Percentiles rank a stretch among this genome's conserved stretches.
These are phyloP conservation scores for Cybosia mesomella DNA, from an alignment of 2,888 invertebrate species.

Conservation along the genomic window DNA sequence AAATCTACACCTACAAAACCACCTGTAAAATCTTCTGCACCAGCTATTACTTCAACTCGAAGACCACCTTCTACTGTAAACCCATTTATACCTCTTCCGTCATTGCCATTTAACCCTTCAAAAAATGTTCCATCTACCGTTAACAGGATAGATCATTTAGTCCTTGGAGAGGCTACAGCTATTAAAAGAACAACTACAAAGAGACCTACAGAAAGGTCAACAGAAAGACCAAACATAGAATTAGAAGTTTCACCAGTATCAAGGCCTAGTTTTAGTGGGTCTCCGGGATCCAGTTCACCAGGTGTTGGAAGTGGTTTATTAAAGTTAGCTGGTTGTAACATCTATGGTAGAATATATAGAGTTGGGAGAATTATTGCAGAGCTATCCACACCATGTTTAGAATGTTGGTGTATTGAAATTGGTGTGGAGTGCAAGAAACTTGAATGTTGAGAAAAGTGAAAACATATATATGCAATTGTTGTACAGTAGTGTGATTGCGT, in stretches of 20 bases:
- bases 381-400: constrained; percentile 92
- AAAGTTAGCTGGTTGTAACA: constrained; percentile 95
- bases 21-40: constrained; percentile 21
- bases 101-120: constrained; percentile 60
- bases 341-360: constrained; percentile 95
- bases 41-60: constrained; percentile 31
- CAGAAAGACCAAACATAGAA: constrained; percentile 46
- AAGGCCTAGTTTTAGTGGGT: constrained; percentile 49
- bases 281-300: constrained; percentile 25
- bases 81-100: constrained; percentile 69
- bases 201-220: constrained; percentile 36
- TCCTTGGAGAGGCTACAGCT: constrained; percentile 79
- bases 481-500: constrained; percentile 55
- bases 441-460: constrained; percentile 34
- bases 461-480: constrained; percentile 44
- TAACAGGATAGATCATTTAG: constrained; percentile 78
- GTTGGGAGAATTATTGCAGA: constrained; percentile 94
- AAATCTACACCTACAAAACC: constrained; percentile 18
- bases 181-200: constrained; percentile 66
- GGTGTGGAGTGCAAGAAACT: constrained; percentile 93
- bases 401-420: constrained; percentile 94
- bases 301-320: constrained; percentile 85
- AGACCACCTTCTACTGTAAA: constrained; percentile 47
- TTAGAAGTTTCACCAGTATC: constrained; percentile 54
- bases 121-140: constrained; percentile 66